A percentile compares a stretch with the other conserved stretches of the same genome.
phyloP scores from a whole-genome alignment of 2,113 vertebrate species.

The Bos javanicus region DNA sequence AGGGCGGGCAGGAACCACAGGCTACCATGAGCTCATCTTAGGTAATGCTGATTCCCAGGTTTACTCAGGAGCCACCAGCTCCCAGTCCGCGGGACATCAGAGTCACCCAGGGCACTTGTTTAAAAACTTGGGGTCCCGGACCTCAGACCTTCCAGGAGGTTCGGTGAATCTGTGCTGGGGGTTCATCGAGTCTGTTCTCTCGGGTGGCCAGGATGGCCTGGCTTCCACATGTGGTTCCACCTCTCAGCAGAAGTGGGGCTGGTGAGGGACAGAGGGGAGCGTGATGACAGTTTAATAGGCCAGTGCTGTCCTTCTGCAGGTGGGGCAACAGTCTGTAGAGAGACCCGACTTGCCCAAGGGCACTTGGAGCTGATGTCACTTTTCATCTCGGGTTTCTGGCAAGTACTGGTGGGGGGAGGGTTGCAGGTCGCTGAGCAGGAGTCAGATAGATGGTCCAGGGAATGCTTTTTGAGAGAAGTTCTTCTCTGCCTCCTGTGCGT shows the following conservation, averaged over 20 bases:
- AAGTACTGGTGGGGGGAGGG: background rate
- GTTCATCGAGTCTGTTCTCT: background rate
- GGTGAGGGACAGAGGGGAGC: background rate
- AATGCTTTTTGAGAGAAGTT: background rate
- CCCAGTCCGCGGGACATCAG: background rate
- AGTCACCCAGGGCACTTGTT: background rate
- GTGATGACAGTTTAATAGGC: background rate
- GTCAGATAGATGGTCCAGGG: background rate
- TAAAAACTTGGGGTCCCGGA: background rate
- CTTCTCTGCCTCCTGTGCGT: background rate
- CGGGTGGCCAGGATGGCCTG: background rate
- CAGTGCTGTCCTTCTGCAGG: background rate
- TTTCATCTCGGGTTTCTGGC: background rate
- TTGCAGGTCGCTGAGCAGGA: background rate
- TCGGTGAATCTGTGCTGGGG: background rate
- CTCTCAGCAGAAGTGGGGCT: background rate
- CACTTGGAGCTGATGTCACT: background rate
- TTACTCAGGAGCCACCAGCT: background rate
- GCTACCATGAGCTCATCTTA: background rate
- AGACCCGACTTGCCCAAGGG: background rate
- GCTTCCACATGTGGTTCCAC: background rate
- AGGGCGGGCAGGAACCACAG: background rate
- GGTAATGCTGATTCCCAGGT: background rate
- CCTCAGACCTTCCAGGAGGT: background rate
- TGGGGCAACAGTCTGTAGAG: background rate